Evolutionary conservation across 2,113 vertebrate genomes (phyloP).

Genomic region (Martes martes): DNA sequence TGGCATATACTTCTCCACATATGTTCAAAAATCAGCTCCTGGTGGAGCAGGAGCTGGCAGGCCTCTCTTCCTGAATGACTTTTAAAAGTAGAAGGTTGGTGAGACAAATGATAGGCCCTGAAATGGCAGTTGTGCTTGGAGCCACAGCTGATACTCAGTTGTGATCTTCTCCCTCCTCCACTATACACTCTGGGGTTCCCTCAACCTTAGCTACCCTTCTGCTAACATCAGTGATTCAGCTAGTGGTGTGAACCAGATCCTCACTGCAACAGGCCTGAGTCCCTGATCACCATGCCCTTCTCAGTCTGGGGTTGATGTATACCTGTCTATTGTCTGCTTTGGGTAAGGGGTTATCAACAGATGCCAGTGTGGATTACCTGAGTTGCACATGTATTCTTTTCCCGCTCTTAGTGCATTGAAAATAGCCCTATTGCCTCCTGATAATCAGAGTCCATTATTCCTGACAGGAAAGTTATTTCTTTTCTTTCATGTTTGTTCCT

Average conservation of each 20-base stretch:
- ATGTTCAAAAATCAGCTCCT: background rate
- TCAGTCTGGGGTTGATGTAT: background rate
- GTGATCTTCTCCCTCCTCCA: background rate
- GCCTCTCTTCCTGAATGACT: background rate
- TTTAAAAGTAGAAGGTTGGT: background rate
- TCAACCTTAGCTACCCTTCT: background rate
- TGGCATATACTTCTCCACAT: background rate
- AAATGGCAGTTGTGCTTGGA: background rate
- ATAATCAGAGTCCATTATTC: background rate
- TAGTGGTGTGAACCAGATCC: background rate
- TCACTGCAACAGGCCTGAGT: background rate
- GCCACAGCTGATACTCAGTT: background rate
- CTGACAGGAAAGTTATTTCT: background rate
- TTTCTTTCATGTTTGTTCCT: background rate
- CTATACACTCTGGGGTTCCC: background rate
- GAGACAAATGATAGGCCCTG: background rate
- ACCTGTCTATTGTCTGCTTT: background rate
- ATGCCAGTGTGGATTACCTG: background rate
- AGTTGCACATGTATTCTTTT: background rate
- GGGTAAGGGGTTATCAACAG: background rate
- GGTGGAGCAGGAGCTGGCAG: background rate
- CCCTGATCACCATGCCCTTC: background rate
- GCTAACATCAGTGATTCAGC: background rate
- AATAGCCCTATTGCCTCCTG: background rate
- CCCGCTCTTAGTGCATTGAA: background rate